These are phyloP conservation scores for Abramis brama DNA, from an alignment of 2,113 vertebrate genomes.

Conservation along the genomic window DNA sequence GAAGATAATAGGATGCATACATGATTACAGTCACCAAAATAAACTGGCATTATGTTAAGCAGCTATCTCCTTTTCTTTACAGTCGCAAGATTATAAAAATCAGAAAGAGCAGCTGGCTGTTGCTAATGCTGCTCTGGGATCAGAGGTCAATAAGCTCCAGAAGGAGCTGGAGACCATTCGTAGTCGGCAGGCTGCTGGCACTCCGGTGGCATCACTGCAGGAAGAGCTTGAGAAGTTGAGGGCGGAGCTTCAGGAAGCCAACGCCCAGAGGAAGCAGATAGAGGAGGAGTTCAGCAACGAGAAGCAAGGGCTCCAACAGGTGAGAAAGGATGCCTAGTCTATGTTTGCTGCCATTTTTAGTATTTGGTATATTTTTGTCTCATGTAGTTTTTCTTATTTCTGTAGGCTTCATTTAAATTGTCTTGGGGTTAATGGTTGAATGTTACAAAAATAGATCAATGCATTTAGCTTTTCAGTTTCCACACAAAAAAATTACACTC, in stretches of 20 bases:
- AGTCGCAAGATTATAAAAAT: constrained; percentile 84
- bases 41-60: neutral
- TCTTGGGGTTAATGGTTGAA: neutral
- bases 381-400: neutral
- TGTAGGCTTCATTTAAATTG: neutral
- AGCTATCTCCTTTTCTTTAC: neutral
- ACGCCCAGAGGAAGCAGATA: constrained; percentile 71
- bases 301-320: constrained; percentile 82
- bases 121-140: constrained; percentile 60
- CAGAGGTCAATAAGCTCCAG: constrained; percentile 84
- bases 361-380: neutral
- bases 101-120: constrained; percentile 81
- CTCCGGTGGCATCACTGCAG: constrained; percentile 78
- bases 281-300: constrained; percentile 82
- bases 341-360: too few species aligned
- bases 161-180: constrained; percentile 80
- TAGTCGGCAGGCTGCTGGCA: constrained; percentile 58
- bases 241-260: constrained; percentile 78
- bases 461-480: neutral
- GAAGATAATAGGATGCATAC: neutral
- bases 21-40: neutral
- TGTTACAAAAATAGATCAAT: neutral
- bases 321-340: constrained; percentile 54
- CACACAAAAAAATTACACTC: neutral
- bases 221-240: constrained; percentile 80